phyloP scores from a whole-genome alignment of 2,888 invertebrate species.

The Thumatha senex region DNA sequence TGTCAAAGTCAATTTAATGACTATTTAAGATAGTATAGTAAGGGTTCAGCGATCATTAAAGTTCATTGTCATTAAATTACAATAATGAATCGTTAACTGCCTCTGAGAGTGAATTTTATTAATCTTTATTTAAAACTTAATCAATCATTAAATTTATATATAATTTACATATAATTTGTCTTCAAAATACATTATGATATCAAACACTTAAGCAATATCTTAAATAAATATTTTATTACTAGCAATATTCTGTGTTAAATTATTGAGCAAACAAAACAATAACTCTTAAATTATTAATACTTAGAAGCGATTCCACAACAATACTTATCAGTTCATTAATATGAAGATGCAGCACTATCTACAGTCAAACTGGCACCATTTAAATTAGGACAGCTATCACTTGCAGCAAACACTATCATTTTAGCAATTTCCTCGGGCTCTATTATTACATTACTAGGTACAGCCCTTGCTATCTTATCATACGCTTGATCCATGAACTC shows the following conservation, averaged over 20 bases:
- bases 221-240: not conserved
- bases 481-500: constrained; percentile 50
- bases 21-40: too few relatives aligned
- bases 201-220: too few relatives aligned
- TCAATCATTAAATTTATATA: too few relatives aligned
- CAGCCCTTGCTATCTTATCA: constrained; percentile 41
- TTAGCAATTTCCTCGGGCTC: constrained; percentile 62
- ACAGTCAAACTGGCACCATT: constrained; percentile 52
- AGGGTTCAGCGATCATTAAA: too few relatives aligned
- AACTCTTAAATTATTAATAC: not conserved
- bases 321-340: constrained; percentile 15
- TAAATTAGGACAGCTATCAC: constrained; percentile 52
- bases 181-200: too few relatives aligned
- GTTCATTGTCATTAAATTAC: too few relatives aligned
- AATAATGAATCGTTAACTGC: too few relatives aligned
- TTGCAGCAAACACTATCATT: constrained; percentile 57
- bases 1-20: too few relatives aligned
- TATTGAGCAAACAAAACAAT: not conserved
- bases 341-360: constrained; percentile 51
- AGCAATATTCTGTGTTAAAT: not conserved
- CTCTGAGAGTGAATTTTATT: too few relatives aligned
- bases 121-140: too few relatives aligned
- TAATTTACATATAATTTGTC: too few relatives aligned
- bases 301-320: too few relatives aligned
- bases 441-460: constrained; percentile 53